Evolutionary conservation across 2,888 invertebrate genomes (phyloP).

Genomic region (Suillia variegata): DNA sequence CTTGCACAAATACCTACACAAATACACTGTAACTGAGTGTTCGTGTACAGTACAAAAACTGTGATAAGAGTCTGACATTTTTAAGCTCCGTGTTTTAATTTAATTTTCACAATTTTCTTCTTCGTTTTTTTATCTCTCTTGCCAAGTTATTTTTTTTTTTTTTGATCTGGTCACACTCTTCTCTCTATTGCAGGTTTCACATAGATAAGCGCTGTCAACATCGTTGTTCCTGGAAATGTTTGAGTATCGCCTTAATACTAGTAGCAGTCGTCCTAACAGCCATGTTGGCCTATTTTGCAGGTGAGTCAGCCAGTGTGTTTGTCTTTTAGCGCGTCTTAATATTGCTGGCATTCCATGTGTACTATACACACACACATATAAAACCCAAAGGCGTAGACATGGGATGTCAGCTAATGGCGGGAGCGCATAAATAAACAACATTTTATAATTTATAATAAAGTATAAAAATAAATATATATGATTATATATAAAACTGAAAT

Average conservation of each 20-base stretch:
- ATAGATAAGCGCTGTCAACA: conserved; percentile 93
- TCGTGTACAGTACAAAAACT: too few relatives aligned
- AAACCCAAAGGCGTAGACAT: too few relatives aligned
- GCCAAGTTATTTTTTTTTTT: conserved; percentile 17
- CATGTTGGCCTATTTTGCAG: conserved; percentile 94
- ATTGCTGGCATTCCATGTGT: too few relatives aligned
- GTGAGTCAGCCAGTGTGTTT: conserved; percentile 91
- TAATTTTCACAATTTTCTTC: conserved; percentile 10
- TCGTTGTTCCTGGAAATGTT: conserved; percentile 96
- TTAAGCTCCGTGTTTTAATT: conserved; percentile 11
- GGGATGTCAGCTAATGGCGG: too few relatives aligned
- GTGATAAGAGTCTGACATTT: too few relatives aligned
- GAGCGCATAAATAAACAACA: too few relatives aligned
- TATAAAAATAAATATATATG: too few relatives aligned
- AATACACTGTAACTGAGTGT: neutral
- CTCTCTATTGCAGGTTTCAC: conserved; percentile 69
- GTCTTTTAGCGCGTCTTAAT: conserved; percentile 3
- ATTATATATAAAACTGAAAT: too few relatives aligned
- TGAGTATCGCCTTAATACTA: conserved; percentile 90
- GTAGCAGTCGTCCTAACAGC: conserved; percentile 88
- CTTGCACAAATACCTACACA: neutral
- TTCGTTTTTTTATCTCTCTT: neutral
- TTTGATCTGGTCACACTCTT: conserved; percentile 20
- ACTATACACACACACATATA: too few relatives aligned
- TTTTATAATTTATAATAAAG: too few relatives aligned